phyloP scores from a whole-genome alignment of 2,797 vertebrate genomes.

The Pipistrellus nathusii region DNA sequence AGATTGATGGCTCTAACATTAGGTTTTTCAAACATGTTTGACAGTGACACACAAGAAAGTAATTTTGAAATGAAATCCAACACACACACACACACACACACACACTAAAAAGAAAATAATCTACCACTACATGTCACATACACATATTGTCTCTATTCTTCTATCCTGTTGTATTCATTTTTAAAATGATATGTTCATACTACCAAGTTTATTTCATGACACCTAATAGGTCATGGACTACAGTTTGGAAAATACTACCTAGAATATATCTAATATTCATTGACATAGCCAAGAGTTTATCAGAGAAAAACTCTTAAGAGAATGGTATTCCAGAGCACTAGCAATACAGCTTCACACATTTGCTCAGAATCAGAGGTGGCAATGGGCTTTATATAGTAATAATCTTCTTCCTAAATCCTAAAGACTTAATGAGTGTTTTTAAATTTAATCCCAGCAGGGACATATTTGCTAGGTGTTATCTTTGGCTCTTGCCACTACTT shows the following conservation, averaged over 20 bases:
- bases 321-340: background rate
- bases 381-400: background rate
- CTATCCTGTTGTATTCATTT: background rate
- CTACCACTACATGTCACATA: background rate
- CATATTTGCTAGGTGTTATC: background rate
- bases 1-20: background rate
- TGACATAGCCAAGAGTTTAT: background rate
- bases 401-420: background rate
- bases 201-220: background rate
- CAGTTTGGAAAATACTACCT: background rate
- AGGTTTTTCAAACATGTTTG: background rate
- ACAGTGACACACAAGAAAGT: background rate
- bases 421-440: background rate
- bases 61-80: background rate
- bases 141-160: background rate
- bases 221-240: background rate
- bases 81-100: background rate
- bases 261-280: background rate
- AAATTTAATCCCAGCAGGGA: background rate
- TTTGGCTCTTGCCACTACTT: background rate
- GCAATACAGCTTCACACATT: background rate
- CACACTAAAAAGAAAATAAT: constrained; percentile 6
- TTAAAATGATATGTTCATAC: background rate
- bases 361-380: background rate
- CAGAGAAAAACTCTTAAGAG: background rate